Percentiles rank a stretch among this genome's conserved stretches.
These are phyloP conservation scores for Callospermophilus lateralis DNA, from an alignment of 2,113 vertebrate species.

Conservation along the genomic window DNA sequence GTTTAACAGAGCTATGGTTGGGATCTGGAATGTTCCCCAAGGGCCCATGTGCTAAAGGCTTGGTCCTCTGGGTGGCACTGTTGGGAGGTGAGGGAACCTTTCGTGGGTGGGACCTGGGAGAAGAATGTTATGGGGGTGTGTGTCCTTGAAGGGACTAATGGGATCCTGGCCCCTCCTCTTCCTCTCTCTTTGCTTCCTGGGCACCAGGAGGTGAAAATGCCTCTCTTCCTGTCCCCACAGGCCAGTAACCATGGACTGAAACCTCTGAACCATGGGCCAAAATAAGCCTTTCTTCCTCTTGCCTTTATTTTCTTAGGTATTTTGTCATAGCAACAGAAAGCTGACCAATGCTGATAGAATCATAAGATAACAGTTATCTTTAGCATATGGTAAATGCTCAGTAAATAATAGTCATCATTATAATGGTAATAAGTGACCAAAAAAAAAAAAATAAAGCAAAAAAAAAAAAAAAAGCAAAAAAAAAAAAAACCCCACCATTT, in stretches of 20 bases:
- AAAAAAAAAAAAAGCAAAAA: too few relatives aligned
- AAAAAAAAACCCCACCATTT: not conserved
- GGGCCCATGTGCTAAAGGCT: not conserved
- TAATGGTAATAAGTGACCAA: not conserved
- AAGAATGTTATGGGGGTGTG: not conserved
- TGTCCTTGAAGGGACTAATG: too few relatives aligned
- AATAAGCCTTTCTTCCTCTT: not conserved
- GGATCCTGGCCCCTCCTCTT: not conserved
- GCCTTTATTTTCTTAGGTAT: not conserved
- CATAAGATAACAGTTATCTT: not conserved
- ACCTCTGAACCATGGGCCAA: not conserved
- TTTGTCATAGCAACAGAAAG: not conserved
- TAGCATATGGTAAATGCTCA: not conserved
- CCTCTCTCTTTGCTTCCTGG: not conserved
- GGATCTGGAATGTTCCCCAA: not conserved
- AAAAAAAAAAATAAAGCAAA: too few relatives aligned
- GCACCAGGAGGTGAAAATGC: not conserved
- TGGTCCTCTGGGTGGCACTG: not conserved
- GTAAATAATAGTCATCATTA: not conserved
- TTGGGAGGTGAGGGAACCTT: not conserved
- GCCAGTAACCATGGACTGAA: not conserved
- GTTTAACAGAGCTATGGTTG: not conserved
- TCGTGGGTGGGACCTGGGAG: not conserved
- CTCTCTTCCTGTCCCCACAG: not conserved
- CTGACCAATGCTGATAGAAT: not conserved